phyloP scores from a whole-genome alignment of 2,113 vertebrate species.

The Ceuthmochares aereus region DNA sequence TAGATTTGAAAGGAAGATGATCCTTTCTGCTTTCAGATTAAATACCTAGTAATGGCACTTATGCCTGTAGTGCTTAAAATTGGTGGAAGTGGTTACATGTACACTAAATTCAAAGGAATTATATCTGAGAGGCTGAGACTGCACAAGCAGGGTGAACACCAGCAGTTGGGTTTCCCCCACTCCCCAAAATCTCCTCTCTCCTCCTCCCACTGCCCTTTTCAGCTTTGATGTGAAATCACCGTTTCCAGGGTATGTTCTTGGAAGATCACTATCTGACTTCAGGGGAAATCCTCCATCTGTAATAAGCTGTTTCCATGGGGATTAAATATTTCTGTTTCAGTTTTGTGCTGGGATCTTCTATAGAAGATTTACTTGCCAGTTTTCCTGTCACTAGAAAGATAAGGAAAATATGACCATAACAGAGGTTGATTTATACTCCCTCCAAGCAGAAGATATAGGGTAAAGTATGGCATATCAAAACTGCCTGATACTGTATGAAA shows the following conservation, averaged over 20 bases:
- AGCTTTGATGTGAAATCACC: not conserved
- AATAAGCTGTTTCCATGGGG: constrained; percentile 25
- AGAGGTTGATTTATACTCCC: not conserved
- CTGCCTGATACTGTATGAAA: not conserved
- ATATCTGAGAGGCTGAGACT: not conserved
- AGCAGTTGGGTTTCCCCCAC: not conserved
- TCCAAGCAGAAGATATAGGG: not conserved
- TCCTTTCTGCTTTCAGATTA: constrained; percentile 26
- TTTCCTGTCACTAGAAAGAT: not conserved
- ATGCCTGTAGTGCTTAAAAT: not conserved
- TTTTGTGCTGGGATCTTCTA: not conserved
- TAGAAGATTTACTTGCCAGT: not conserved
- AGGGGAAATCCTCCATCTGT: not conserved
- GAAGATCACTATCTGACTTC: constrained; percentile 2
- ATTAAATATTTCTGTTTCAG: constrained; percentile 35
- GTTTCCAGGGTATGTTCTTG: not conserved
- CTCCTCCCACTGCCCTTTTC: not conserved
- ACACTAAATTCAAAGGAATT: not conserved
- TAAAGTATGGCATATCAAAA: not conserved
- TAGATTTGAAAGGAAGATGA: not conserved
- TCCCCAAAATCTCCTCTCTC: not conserved
- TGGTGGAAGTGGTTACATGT: not conserved
- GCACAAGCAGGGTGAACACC: not conserved
- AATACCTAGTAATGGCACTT: constrained; percentile 11
- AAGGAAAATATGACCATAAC: not conserved